Evolutionary conservation across 2,797 vertebrate genomes (phyloP).

Genomic region (Selene dorsalis): DNA sequence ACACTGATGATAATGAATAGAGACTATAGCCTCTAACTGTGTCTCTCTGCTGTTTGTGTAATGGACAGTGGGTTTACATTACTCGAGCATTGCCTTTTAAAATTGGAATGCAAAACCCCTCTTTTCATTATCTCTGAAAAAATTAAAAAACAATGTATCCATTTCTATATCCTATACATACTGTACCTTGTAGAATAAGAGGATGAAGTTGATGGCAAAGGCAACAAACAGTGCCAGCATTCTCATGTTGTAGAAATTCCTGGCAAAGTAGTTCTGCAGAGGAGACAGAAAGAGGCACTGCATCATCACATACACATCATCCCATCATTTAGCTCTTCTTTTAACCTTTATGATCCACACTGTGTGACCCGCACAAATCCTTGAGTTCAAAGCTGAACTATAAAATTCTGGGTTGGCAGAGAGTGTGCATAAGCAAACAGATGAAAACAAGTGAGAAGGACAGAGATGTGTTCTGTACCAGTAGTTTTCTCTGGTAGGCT

Average conservation of each 20-base stretch:
- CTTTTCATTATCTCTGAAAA: neutral
- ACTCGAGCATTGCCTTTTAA: too few relatives aligned
- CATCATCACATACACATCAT: neutral
- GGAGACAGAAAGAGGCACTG: conserved; percentile 22
- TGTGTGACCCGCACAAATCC: neutral
- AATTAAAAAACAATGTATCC: neutral
- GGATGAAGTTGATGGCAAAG: conserved; percentile 98
- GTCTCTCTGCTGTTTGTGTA: too few relatives aligned
- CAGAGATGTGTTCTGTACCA: conserved; percentile 80
- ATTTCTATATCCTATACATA: neutral
- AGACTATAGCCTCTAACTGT: too few relatives aligned
- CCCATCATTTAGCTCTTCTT: neutral
- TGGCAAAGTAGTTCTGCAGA: conserved; percentile 95
- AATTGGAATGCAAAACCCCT: neutral
- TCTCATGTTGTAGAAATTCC: conserved; percentile 99
- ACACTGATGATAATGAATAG: neutral
- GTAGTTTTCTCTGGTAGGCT: conserved; percentile 94
- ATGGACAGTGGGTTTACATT: neutral
- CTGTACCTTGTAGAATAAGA: conserved; percentile 94
- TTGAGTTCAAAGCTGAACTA: neutral
- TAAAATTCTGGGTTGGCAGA: neutral
- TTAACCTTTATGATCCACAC: neutral
- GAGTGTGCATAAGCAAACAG: neutral
- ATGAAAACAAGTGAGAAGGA: neutral
- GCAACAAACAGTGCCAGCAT: conserved; percentile 97